These are phyloP conservation scores for Nibea coibor DNA, from an alignment of 2,113 vertebrate species.

Conservation along the genomic window DNA sequence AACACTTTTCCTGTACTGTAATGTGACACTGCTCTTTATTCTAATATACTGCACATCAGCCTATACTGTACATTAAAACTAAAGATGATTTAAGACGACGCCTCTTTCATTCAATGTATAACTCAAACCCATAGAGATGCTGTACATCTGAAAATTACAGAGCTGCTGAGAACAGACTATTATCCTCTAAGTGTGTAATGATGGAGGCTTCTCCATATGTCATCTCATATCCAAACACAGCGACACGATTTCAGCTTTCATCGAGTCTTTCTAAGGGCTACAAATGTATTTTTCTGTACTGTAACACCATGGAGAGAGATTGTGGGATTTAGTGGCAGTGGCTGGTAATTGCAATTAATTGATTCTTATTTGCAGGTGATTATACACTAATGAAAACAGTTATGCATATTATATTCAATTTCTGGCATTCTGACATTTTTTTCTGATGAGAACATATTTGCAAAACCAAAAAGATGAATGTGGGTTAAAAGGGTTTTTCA, in stretches of 20 bases:
- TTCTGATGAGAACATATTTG: not conserved
- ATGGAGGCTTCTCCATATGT: conserved; percentile 26
- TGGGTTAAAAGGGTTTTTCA: not conserved
- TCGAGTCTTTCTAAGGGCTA: not conserved
- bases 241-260: not conserved
- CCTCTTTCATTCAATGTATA: conserved; percentile 36
- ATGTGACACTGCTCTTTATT: not conserved
- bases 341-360: too few species aligned
- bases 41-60: conserved; percentile 1
- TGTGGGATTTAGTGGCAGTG: too few species aligned
- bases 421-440: too few species aligned
- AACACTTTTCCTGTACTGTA: conserved; percentile 23
- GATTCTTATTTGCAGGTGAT: too few species aligned
- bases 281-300: not conserved
- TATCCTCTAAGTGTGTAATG: conserved; percentile 51
- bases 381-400: too few species aligned
- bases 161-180: conserved; percentile 44
- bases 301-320: not conserved
- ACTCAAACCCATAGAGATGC: conserved; percentile 30
- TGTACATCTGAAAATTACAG: conserved; percentile 44
- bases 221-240: not conserved
- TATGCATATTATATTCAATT: too few species aligned
- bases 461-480: not conserved
- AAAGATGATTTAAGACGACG: conserved; percentile 35
- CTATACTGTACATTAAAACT: conserved; percentile 15